These are phyloP conservation scores for Ptilonorhynchus violaceus DNA, from an alignment of 2,113 vertebrate species.

Conservation along the genomic window DNA sequence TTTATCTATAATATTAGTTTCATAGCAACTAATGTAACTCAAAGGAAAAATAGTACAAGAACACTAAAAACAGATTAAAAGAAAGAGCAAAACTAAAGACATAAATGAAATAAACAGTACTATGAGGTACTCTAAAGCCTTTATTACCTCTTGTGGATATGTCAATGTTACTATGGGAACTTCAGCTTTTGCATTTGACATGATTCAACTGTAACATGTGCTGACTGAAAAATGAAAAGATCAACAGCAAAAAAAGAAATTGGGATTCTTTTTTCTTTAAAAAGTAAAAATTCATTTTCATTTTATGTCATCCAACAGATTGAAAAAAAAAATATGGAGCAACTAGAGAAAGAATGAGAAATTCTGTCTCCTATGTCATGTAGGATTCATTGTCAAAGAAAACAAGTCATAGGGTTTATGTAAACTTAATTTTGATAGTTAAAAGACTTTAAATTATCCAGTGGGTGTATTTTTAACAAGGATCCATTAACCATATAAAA, in stretches of 20 bases:
- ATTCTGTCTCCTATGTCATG: not conserved
- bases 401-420: not conserved
- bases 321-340: not conserved
- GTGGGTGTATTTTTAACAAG: not conserved
- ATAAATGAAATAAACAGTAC: not conserved
- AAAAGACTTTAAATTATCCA: not conserved
- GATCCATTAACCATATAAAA: not conserved
- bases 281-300: not conserved
- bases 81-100: not conserved
- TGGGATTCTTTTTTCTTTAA: not conserved
- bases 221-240: not conserved
- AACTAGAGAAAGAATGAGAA: not conserved
- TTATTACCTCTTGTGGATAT: not conserved
- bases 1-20: not conserved
- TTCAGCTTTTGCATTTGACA: not conserved
- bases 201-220: not conserved
- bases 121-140: not conserved
- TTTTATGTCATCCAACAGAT: not conserved
- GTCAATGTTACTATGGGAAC: conserved; percentile 7
- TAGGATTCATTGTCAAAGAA: not conserved
- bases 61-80: not conserved
- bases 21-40: not conserved
- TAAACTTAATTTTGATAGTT: not conserved
- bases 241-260: not conserved
- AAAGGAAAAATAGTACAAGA: not conserved